Conservation (phyloP, 2,113 vertebrate species). For the Amphiprion percula region DNA sequence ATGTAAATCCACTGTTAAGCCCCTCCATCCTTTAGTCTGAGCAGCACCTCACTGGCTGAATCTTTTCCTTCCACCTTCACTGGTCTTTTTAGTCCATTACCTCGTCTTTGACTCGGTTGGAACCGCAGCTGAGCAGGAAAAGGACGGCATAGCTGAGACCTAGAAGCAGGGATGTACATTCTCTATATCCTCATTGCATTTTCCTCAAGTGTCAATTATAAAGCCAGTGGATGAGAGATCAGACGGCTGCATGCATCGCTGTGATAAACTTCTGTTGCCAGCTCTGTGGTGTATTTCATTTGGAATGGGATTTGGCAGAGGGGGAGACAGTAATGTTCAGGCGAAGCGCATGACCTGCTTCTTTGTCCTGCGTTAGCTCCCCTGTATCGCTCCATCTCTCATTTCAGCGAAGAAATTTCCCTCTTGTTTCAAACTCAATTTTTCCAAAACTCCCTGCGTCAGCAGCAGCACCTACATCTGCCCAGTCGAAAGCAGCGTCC, state of each 20-base stretch:
- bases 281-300: conserved; percentile 61
- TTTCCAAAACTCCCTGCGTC: conserved; percentile 74
- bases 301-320: conserved; percentile 59
- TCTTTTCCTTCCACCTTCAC: conserved; percentile 41
- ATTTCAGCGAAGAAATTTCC: conserved; percentile 74
- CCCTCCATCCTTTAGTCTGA: conserved; percentile 37
- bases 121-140: conserved; percentile 24
- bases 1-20: conserved; percentile 66
- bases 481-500: conserved; percentile 63
- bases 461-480: conserved; percentile 71
- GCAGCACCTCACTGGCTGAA: background rate
- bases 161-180: conserved; percentile 39
- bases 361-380: conserved; percentile 64
- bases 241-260: conserved; percentile 38
- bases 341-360: conserved; percentile 74
- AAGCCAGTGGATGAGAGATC: conserved; percentile 57
- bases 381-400: conserved; percentile 68
- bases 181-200: conserved; percentile 52
- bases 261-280: conserved; percentile 49
- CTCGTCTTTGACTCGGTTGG: conserved; percentile 4
- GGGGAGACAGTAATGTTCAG: conserved; percentile 58
- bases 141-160: conserved; percentile 31
- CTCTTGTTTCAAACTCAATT: conserved; percentile 81
- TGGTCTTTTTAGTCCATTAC: conserved; percentile 1
- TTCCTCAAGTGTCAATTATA: conserved; percentile 60